Conservation (phyloP, 2,113 vertebrate genomes). For the Chaetura pelagica region DNA sequence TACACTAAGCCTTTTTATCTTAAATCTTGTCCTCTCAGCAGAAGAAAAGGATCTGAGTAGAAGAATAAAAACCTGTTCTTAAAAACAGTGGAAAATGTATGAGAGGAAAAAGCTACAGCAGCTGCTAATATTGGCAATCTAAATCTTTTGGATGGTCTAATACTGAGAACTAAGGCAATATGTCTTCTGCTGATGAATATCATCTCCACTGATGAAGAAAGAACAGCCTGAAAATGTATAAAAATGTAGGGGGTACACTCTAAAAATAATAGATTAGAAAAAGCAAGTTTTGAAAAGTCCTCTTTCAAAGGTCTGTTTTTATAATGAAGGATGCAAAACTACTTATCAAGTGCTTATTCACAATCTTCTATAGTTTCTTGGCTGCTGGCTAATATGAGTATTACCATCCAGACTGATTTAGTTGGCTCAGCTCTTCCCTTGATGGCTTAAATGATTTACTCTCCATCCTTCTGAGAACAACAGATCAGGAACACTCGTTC, state of each 20-base stretch:
- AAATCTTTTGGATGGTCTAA: neutral
- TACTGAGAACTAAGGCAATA: neutral
- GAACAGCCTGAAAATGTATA: neutral
- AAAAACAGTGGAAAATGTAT: conserved; percentile 18
- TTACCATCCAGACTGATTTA: conserved; percentile 39
- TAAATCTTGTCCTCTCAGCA: neutral
- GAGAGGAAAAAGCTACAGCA: conserved; percentile 1
- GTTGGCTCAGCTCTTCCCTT: conserved; percentile 27
- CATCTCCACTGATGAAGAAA: neutral
- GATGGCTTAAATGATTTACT: conserved; percentile 37
- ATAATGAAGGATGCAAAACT: conserved; percentile 24
- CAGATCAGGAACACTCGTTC: neutral
- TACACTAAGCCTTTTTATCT: conserved; percentile 1
- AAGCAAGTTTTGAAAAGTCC: neutral
- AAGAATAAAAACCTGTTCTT: neutral
- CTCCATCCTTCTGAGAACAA: neutral
- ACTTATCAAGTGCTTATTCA: conserved; percentile 35
- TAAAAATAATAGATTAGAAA: conserved; percentile 20
- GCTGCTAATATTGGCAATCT: neutral
- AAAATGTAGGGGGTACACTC: neutral
- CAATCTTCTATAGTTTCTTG: conserved; percentile 31
- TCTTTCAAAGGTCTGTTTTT: conserved; percentile 43
- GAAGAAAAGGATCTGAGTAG: neutral
- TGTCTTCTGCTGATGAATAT: neutral
- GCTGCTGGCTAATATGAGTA: neutral